Conservation (phyloP, 1,140 invertebrate species). For the Drosophila kanapiae region DNA sequence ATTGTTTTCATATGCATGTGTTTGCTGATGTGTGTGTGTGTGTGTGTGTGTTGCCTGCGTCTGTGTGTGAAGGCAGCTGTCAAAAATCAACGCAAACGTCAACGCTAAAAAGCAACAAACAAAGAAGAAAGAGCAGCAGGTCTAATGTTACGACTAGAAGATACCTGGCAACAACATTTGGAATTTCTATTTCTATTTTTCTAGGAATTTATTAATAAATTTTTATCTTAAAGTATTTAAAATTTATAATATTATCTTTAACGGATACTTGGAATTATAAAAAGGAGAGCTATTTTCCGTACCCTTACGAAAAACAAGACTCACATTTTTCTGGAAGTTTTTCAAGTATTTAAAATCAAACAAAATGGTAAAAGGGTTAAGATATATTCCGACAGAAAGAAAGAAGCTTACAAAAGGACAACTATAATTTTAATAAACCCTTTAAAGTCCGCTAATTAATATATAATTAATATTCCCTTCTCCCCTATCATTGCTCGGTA, state of each 20-base stretch:
- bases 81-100: slow-evolving; percentile 82
- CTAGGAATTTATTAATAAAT: no score
- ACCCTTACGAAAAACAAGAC: no score
- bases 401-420: no score
- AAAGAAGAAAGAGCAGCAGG: slow-evolving; percentile 13
- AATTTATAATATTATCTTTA: no score
- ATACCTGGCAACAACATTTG: background rate
- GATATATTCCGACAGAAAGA: no score
- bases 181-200: background rate
- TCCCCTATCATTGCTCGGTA: background rate
- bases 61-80: slow-evolving; percentile 78
- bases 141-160: background rate
- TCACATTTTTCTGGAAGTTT: no score
- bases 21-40: slow-evolving; percentile 25
- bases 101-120: slow-evolving; percentile 75
- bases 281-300: no score
- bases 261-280: no score
- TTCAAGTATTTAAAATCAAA: no score
- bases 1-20: slow-evolving; percentile 60
- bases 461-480: background rate
- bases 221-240: no score
- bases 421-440: no score
- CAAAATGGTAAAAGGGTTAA: no score
- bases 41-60: slow-evolving; percentile 19
- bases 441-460: background rate